Conservation (phyloP, 2,113 vertebrate genomes). For the human region GRCh38 chr1:4650001-4650500, state of each 20-base stretch:
- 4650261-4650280: neutral
- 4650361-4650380: neutral
- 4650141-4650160: neutral
- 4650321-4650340: neutral
- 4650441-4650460: neutral
- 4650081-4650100: fast-evolving
- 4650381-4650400: neutral
- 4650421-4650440: neutral
- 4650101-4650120: neutral
- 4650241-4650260: neutral
- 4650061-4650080: fast-evolving
- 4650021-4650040: neutral
- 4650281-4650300: too few species aligned
- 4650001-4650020: too few species aligned
- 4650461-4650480: neutral
- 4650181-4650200: fast-evolving
- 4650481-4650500: too few species aligned
- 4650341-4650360: neutral
- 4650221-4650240: neutral
- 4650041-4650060: neutral
- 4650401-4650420: neutral
- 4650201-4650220: fast-evolving
- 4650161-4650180: fast-evolving
- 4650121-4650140: fast-evolving
- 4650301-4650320: neutral